These are phyloP conservation scores for Caenorhabditis sp. DNA, from an alignment of 2,888 invertebrate genomes.

Conservation along the genomic window DNA sequence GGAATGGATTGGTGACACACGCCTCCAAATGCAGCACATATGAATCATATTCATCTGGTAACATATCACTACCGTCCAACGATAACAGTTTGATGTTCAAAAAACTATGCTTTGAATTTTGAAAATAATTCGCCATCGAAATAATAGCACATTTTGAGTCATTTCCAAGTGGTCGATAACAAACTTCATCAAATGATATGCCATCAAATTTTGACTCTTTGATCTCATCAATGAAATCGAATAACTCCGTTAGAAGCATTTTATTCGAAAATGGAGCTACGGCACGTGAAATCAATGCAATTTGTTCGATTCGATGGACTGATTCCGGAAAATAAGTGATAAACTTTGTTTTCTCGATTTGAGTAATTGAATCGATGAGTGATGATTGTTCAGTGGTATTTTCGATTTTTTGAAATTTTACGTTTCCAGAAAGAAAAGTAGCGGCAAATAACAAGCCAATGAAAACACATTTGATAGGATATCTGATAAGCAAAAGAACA, in stretches of 20 bases:
- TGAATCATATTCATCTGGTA: constrained; percentile 5
- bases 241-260: neutral
- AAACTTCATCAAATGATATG: constrained; percentile 15
- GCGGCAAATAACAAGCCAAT: constrained; percentile 13
- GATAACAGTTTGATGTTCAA: neutral
- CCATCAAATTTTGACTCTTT: neutral
- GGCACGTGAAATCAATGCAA: neutral
- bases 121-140: constrained; percentile 31
- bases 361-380: constrained; percentile 14
- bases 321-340: constrained; percentile 22
- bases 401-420: constrained; percentile 14
- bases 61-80: neutral
- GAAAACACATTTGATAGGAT: constrained; percentile 13
- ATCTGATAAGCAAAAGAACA: constrained; percentile 10
- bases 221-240: constrained; percentile 6
- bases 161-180: constrained; percentile 21
- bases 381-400: constrained; percentile 27
- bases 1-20: constrained; percentile 15
- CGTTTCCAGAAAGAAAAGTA: constrained; percentile 13
- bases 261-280: neutral
- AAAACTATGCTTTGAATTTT: neutral
- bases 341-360: constrained; percentile 11
- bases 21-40: constrained; percentile 12
- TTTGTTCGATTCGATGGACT: constrained; percentile 22
- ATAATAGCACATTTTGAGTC: constrained; percentile 18